Percentiles rank a stretch among this genome's conserved stretches.
phyloP scores from a whole-genome alignment of 2,888 invertebrate genomes.

The Lordiphosa fenestrarum region DNA sequence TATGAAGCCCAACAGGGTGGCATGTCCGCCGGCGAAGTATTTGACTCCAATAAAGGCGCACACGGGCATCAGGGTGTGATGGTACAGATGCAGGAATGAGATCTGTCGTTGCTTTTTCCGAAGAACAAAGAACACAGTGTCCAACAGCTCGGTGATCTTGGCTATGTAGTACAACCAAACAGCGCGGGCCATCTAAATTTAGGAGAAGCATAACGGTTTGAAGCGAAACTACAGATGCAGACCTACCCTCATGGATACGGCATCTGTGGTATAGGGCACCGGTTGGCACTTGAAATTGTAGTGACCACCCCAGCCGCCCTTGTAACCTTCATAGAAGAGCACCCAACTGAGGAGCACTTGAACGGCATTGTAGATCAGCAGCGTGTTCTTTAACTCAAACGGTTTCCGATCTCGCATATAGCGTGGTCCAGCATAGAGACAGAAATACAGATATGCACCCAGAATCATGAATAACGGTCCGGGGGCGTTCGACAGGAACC shows the following conservation, averaged over 20 bases:
- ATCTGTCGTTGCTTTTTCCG: conserved; percentile 91
- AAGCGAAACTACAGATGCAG: too few relatives aligned
- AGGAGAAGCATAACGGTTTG: background rate
- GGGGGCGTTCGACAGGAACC: conserved; percentile 88
- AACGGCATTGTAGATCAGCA: conserved; percentile 92
- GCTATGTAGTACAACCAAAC: conserved; percentile 81
- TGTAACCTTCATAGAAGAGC: conserved; percentile 86
- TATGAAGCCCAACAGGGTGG: conserved; percentile 91
- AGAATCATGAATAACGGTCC: conserved; percentile 86
- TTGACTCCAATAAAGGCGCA: conserved; percentile 85
- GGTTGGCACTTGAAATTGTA: conserved; percentile 88
- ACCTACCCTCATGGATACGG: conserved; percentile 82
- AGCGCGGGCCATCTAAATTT: conserved; percentile 79
- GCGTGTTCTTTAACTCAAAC: conserved; percentile 87
- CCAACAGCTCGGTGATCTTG: conserved; percentile 79
- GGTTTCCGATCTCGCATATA: conserved; percentile 94
- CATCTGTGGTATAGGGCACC: conserved; percentile 84
- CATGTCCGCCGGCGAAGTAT: conserved; percentile 90
- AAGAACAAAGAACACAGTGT: conserved; percentile 89
- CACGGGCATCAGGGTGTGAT: conserved; percentile 89
- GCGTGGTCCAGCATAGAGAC: conserved; percentile 89
- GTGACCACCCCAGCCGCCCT: conserved; percentile 83
- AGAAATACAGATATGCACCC: conserved; percentile 87
- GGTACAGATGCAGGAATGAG: conserved; percentile 92
- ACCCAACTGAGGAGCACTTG: conserved; percentile 92